Conservation (phyloP, 1,140 invertebrate species). For the Popillia japonica region DNA sequence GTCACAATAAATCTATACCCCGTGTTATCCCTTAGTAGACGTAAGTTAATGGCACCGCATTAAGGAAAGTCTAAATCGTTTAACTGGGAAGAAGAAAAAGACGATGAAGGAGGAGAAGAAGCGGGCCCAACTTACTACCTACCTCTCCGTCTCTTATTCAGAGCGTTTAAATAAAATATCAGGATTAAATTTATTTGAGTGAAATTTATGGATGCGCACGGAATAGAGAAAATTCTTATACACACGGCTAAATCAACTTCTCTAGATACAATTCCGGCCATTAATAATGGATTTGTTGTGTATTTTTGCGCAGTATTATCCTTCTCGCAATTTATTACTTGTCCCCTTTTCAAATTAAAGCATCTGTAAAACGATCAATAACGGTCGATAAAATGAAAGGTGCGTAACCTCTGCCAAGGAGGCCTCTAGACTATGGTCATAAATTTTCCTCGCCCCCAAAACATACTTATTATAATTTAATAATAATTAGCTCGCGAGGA, state of each 20-base stretch:
- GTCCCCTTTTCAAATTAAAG: no score
- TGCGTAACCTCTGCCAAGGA: no score
- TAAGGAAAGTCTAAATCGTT: conserved; percentile 24
- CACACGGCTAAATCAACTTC: no score
- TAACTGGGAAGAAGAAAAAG: conserved; percentile 2
- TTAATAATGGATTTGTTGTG: no score
- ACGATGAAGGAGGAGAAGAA: not conserved
- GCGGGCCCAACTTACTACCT: not conserved
- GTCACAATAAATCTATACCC: conserved; percentile 31
- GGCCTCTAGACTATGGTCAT: not conserved
- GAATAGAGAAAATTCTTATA: not conserved
- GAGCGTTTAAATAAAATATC: conserved; percentile 24
- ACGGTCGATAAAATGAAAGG: no score
- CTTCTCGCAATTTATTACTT: no score
- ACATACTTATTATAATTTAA: conserved; percentile 15
- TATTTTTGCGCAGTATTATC: no score
- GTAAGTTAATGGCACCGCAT: conserved; percentile 25
- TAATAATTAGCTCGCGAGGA: not conserved
- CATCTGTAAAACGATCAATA: no score
- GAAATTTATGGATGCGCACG: conserved; percentile 2
- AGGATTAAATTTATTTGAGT: conserved; percentile 29
- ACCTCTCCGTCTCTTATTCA: not conserved
- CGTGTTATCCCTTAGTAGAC: not conserved
- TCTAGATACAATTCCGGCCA: no score
- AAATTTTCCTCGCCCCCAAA: not conserved